Conservation (phyloP, 30 jellyfish, hydroid and myxozoan genomes). For the Mastigias papua region DNA sequence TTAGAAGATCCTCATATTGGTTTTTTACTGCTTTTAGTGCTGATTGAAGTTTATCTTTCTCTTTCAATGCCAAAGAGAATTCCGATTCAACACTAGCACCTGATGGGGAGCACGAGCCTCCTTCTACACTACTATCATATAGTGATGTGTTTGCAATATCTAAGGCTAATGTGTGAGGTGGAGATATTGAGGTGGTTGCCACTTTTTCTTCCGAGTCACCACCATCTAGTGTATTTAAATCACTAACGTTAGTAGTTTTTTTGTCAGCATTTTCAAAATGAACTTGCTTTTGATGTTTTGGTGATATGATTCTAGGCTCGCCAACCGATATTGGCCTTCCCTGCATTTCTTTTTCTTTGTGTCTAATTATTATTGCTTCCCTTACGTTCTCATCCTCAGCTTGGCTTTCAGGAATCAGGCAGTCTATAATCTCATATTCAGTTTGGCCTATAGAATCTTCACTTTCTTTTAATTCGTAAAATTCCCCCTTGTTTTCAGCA, state of each 20-base stretch:
- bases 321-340: slow-evolving; percentile 19
- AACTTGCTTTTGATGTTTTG: slow-evolving; percentile 18
- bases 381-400: slow-evolving; percentile 5
- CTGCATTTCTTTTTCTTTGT: not conserved
- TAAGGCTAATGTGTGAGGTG: not conserved
- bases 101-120: slow-evolving; percentile 54
- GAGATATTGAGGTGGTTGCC: not conserved
- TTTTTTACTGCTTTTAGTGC: slow-evolving; percentile 64
- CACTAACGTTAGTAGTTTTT: not conserved
- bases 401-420: not conserved
- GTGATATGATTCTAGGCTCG: slow-evolving; percentile 46
- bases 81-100: slow-evolving; percentile 72
- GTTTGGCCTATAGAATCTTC: too few species aligned
- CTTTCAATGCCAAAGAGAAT: slow-evolving; percentile 55
- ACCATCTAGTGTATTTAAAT: not conserved
- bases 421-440: slow-evolving; percentile 9
- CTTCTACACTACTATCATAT: slow-evolving; percentile 8
- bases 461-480: not conserved
- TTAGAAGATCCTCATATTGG: slow-evolving; percentile 76
- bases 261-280: not conserved
- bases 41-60: slow-evolving; percentile 55
- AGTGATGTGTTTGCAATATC: not conserved
- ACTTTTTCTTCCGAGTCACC: not conserved
- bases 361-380: slow-evolving; percentile 31
- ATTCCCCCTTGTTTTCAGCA: not conserved